Evolutionary conservation across 53 echinoderm and acorn worm genomes (phyloP), one percentile per base, ranked within the genome.

Genomic region (Henricia sp.): DNA sequence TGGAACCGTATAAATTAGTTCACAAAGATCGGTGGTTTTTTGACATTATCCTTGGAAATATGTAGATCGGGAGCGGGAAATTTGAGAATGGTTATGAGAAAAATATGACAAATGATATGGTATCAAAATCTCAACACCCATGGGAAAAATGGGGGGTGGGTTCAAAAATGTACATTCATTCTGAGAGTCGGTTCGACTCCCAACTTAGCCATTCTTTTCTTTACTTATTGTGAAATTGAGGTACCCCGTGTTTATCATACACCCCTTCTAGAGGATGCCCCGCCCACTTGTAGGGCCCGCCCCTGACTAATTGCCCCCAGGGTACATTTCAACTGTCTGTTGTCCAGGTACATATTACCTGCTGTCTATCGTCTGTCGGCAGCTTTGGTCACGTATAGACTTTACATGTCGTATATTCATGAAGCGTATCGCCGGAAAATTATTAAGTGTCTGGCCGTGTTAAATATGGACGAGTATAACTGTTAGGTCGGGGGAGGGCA

Each of bases 401-500:
- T 58, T 43, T 39, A 38, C 26, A 30, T 19, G 29, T 28, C 64
- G 17, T 17, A 33, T 64, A 63, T 48, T 36, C 44, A 80, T 64
- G 33, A 50, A 80, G 43, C 80, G 80, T 64, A 80, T 62, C 63
- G 64, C 80, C 80, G 80, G 80, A 23, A 46, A 80, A 80, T 80
- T 80, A 80, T 35, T 8, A 57, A 63, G 64, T 80, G 80, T 80
- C 80, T 80, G 80, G 80, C 48, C 80, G 52, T 26, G 64, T 65
- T 65, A 80, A 80, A 65, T 64, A 65, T 46, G 80, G 50, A 63
- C 65, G n/a, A 39, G 8, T 43, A 23, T 24, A 76, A 64, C 32
- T n/a, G n/a, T n/a, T 2, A 46, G 34, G 33, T 8, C n/a, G n/a
- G 23, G 21, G 1, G 3, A 12, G 36, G 3, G 3, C 21, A 80